Conservation (phyloP, 2,113 vertebrate species). For the Oncorhynchus masou region DNA sequence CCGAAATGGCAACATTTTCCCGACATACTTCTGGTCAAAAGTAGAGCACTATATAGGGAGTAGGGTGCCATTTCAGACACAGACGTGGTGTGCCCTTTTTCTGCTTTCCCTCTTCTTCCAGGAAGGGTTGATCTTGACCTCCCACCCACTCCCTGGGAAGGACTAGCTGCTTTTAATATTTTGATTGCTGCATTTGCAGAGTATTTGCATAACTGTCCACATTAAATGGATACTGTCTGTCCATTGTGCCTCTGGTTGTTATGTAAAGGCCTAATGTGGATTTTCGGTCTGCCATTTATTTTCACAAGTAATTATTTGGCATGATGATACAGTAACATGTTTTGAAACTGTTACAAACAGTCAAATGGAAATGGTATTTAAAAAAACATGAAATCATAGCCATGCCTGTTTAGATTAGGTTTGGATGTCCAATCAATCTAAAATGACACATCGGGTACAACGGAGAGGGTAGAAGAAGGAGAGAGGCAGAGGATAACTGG, state of each 20-base stretch:
- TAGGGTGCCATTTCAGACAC: not conserved
- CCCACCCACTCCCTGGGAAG: not conserved
- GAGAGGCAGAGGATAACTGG: not conserved
- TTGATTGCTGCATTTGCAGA: slow-evolving; percentile 6
- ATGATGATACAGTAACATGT: not conserved
- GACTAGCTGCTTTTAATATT: slow-evolving; percentile 21
- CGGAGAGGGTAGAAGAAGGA: not conserved
- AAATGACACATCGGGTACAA: not conserved
- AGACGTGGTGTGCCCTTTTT: not conserved
- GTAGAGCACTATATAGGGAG: too few relatives aligned
- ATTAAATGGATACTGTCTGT: not conserved
- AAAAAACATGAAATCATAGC: not conserved
- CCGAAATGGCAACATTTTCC: too few relatives aligned
- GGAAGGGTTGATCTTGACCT: slow-evolving; percentile 6
- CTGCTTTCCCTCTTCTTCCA: slow-evolving; percentile 1
- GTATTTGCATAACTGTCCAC: slow-evolving; percentile 31
- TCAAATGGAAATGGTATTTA: not conserved
- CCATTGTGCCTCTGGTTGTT: not conserved
- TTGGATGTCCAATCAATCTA: not conserved
- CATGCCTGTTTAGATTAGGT: not conserved
- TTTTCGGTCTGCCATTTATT: not conserved
- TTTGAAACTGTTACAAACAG: too few relatives aligned
- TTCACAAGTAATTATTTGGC: not conserved
- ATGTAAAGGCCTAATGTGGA: not conserved
- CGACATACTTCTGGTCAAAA: too few relatives aligned